phyloP scores from a whole-genome alignment of 2,113 vertebrate species.

The Crotalus tigris region DNA sequence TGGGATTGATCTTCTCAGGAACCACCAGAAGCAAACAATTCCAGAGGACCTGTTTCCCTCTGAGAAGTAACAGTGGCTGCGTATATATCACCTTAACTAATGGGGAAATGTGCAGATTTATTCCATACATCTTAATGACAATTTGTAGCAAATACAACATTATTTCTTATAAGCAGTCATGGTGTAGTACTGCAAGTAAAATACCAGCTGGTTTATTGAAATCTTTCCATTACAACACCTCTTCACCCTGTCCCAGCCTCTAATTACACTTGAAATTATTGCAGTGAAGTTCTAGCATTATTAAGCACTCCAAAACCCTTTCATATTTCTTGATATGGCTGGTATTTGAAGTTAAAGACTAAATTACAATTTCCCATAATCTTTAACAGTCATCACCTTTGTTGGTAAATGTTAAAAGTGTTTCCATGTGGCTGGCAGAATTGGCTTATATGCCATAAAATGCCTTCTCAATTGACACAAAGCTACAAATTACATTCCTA shows the following conservation, averaged over 20 bases:
- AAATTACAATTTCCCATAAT: constrained; percentile 61
- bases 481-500: constrained; percentile 68
- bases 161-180: constrained; percentile 31
- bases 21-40: not conserved
- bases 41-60: not conserved
- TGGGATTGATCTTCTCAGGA: not conserved
- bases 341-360: constrained; percentile 53
- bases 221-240: constrained; percentile 12
- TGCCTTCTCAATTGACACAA: constrained; percentile 43
- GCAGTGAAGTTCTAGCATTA: constrained; percentile 26
- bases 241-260: not conserved
- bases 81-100: not conserved
- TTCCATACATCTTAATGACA: not conserved
- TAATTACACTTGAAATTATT: constrained; percentile 3
- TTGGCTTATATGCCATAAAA: constrained; percentile 45
- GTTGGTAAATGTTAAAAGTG: constrained; percentile 64
- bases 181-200: not conserved
- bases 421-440: constrained; percentile 73
- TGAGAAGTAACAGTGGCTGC: rapidly evolving
- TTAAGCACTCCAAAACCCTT: constrained; percentile 49
- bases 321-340: constrained; percentile 50
- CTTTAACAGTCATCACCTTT: constrained; percentile 63
- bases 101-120: not conserved
- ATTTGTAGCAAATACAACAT: not conserved
- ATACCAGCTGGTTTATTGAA: constrained; percentile 16